Percentiles rank a stretch among this genome's conserved stretches.
phyloP scores from a whole-genome alignment of 2,113 vertebrate genomes.

The Arizona elegans region DNA sequence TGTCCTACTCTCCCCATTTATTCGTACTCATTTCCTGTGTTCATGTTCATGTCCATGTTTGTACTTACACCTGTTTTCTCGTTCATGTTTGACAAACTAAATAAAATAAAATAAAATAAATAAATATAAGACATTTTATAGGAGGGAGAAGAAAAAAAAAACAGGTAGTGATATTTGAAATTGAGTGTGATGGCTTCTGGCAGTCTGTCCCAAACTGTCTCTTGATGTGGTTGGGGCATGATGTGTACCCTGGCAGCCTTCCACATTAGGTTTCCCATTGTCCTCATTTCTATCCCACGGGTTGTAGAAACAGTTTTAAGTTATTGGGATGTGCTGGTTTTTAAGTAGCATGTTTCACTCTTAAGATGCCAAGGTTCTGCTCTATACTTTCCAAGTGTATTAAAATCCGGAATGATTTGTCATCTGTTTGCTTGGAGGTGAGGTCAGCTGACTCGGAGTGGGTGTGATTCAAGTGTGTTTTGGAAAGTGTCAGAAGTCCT shows the following conservation, averaged over 20 bases:
- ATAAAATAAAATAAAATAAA: too few relatives aligned
- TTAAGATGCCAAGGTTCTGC: background rate
- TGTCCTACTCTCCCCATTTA: too few relatives aligned
- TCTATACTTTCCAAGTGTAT: background rate
- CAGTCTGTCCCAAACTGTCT: background rate
- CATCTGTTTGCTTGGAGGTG: background rate
- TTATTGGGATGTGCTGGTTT: background rate
- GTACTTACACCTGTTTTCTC: too few relatives aligned
- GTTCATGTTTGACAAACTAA: too few relatives aligned
- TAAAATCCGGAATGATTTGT: background rate
- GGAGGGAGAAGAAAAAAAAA: background rate
- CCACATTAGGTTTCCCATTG: background rate
- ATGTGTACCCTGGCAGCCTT: background rate
- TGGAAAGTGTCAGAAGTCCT: background rate
- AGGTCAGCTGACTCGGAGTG: background rate
- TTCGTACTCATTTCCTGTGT: too few relatives aligned
- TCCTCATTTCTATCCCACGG: background rate
- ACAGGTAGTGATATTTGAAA: background rate
- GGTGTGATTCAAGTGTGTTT: background rate
- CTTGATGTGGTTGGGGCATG: background rate
- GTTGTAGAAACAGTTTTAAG: background rate
- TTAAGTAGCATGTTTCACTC: background rate
- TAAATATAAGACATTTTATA: background rate
- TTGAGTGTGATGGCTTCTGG: background rate
- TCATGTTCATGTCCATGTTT: too few relatives aligned